Percentiles rank a stretch among this genome's conserved stretches.
Conservation (phyloP, 2,888 invertebrate species). For the Drosophila recens region DNA sequence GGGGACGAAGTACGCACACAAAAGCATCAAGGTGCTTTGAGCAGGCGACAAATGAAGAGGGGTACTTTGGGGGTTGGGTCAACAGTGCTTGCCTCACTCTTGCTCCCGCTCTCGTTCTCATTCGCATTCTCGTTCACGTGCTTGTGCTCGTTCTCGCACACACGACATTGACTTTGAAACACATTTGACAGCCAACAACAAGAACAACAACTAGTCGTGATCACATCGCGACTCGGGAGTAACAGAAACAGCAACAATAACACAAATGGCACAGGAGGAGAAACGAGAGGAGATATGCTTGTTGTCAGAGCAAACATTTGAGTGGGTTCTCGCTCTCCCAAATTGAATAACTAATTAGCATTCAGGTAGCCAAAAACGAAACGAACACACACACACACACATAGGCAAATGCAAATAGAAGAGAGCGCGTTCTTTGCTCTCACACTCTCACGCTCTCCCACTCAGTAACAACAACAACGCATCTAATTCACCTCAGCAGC, state of each 20-base stretch:
- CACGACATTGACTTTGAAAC: constrained; percentile 83
- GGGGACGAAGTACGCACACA: constrained; percentile 39
- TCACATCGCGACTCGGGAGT: constrained; percentile 41
- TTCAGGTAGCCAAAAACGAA: constrained; percentile 47
- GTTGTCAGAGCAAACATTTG: constrained; percentile 63
- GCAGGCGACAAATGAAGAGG: constrained; percentile 11
- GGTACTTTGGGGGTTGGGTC: constrained; percentile 42
- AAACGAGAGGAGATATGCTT: constrained; percentile 20
- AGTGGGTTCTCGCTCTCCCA: constrained; percentile 42
- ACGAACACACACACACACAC: constrained; percentile 15
- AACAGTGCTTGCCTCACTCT: constrained; percentile 48
- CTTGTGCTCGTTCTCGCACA: constrained; percentile 45
- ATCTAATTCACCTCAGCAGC: constrained; percentile 66
- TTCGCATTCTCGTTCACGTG: constrained; percentile 25
- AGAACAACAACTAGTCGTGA: constrained; percentile 31
- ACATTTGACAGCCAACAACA: constrained; percentile 74
- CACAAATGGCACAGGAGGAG: constrained; percentile 2
- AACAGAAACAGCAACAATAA: constrained; percentile 30
- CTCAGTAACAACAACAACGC: constrained; percentile 20
- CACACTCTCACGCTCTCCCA: constrained; percentile 4
- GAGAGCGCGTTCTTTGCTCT: constrained; percentile 2
- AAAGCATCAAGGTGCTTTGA: constrained; percentile 46
- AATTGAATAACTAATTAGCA: constrained; percentile 61
- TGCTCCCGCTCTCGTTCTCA: constrained; percentile 23
- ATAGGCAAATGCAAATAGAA: constrained; percentile 16